phyloP scores from a whole-genome alignment of 2,113 vertebrate genomes.

The Dasypus novemcinctus region DNA sequence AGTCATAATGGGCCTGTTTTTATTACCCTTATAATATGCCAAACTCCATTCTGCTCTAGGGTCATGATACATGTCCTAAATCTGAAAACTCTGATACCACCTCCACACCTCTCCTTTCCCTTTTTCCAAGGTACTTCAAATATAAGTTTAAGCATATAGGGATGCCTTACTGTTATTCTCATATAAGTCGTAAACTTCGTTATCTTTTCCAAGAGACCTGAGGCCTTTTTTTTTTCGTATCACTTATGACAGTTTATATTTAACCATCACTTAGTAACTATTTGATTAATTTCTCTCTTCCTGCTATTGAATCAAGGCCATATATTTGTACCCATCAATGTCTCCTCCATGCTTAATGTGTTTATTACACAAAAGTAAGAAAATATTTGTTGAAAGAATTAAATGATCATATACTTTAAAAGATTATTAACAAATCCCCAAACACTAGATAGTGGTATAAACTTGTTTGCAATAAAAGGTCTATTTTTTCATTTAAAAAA shows the following conservation, averaged over 20 bases:
- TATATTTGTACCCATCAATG: background rate
- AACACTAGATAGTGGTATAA: background rate
- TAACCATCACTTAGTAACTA: background rate
- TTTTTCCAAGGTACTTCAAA: background rate
- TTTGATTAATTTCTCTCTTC: background rate
- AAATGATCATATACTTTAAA: background rate
- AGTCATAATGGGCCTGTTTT: rapidly evolving
- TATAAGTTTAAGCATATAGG: background rate
- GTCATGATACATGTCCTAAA: background rate
- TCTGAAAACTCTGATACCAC: background rate
- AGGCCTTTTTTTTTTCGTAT: background rate
- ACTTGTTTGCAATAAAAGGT: background rate
- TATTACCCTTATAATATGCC: background rate
- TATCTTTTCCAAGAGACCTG: background rate
- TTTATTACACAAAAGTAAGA: background rate
- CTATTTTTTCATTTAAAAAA: too few species aligned
- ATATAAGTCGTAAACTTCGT: background rate
- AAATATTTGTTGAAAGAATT: background rate
- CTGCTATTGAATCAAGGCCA: background rate
- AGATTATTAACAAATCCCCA: background rate
- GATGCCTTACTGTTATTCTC: background rate
- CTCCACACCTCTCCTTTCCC: background rate
- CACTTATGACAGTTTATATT: background rate
- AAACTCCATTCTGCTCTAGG: background rate
- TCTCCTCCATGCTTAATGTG: background rate